Percentiles rank a stretch among this genome's conserved stretches.
These are phyloP conservation scores for Diadumene lineata DNA, from an alignment of 92 coral and sea anemone genomes.

Conservation along the genomic window DNA sequence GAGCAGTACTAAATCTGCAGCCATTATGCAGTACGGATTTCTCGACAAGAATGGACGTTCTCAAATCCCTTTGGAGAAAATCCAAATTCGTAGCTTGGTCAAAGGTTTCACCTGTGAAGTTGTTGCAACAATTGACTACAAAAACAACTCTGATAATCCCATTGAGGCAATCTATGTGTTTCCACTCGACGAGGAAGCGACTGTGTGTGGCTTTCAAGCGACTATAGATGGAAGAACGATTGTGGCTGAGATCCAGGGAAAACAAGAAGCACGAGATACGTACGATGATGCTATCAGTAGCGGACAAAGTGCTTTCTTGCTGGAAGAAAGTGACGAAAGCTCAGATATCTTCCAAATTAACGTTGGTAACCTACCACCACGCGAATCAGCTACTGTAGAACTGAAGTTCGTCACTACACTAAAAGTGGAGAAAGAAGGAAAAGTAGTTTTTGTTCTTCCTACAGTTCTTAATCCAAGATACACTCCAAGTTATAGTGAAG, in stretches of 20 bases:
- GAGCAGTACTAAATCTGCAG: too few species aligned
- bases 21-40: slow-evolving; percentile 36
- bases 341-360: slow-evolving; percentile 79
- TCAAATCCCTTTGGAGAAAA: slow-evolving; percentile 70
- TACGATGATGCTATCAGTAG: slow-evolving; percentile 85
- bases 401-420: slow-evolving; percentile 79
- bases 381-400: slow-evolving; percentile 66
- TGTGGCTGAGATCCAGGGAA: slow-evolving; percentile 79
- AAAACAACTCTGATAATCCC: slow-evolving; percentile 71
- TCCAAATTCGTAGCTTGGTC: slow-evolving; percentile 65
- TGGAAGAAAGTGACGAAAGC: slow-evolving; percentile 85
- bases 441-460: slow-evolving; percentile 76
- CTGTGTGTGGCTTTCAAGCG: slow-evolving; percentile 91
- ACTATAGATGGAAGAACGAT: slow-evolving; percentile 80
- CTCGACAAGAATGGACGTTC: slow-evolving; percentile 42
- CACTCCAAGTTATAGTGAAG: slow-evolving; percentile 53
- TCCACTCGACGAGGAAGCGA: slow-evolving; percentile 78
- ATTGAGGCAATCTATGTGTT: slow-evolving; percentile 81
- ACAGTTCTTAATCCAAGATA: slow-evolving; percentile 85
- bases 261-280: slow-evolving; percentile 76
- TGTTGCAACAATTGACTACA: slow-evolving; percentile 72
- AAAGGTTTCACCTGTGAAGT: slow-evolving; percentile 87
- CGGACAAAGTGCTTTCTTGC: slow-evolving; percentile 75
- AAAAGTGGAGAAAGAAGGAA: slow-evolving; percentile 76
- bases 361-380: slow-evolving; percentile 91